A percentile compares a stretch with the other conserved stretches of the same genome.
These are phyloP conservation scores for Bothrops jararaca DNA, from an alignment of 2,113 vertebrate species.

Conservation along the genomic window DNA sequence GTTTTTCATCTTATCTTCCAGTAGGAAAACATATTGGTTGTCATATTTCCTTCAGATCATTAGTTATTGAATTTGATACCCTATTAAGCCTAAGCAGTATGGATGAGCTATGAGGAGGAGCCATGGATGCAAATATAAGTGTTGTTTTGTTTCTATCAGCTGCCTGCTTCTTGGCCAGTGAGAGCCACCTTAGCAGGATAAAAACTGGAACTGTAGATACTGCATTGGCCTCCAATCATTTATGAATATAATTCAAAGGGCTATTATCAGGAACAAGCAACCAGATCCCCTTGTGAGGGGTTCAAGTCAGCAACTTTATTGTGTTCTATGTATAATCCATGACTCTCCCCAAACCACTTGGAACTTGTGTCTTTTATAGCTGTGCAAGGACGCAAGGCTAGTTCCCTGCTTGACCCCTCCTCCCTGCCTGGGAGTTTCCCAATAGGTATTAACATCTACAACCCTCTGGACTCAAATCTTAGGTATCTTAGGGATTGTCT, in stretches of 20 bases:
- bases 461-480: neutral
- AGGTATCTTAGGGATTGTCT: neutral
- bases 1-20: neutral
- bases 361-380: neutral
- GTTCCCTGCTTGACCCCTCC: neutral
- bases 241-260: neutral
- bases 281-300: neutral
- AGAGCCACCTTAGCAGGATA: neutral
- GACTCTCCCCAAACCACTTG: neutral
- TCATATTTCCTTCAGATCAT: neutral
- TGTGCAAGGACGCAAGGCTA: neutral
- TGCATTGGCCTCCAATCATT: neutral
- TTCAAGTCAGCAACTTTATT: neutral
- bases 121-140: conserved; percentile 32
- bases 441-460: neutral
- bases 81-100: conserved; percentile 2
- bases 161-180: neutral
- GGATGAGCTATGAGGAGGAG: conserved; percentile 17
- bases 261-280: neutral
- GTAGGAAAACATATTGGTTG: neutral
- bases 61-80: neutral
- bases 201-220: neutral
- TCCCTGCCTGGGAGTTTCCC: neutral
- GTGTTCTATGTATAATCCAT: neutral
- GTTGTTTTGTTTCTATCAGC: conserved; percentile 49